Conservation (phyloP, 2,888 invertebrate genomes). For the Odontocerum albicorne region DNA sequence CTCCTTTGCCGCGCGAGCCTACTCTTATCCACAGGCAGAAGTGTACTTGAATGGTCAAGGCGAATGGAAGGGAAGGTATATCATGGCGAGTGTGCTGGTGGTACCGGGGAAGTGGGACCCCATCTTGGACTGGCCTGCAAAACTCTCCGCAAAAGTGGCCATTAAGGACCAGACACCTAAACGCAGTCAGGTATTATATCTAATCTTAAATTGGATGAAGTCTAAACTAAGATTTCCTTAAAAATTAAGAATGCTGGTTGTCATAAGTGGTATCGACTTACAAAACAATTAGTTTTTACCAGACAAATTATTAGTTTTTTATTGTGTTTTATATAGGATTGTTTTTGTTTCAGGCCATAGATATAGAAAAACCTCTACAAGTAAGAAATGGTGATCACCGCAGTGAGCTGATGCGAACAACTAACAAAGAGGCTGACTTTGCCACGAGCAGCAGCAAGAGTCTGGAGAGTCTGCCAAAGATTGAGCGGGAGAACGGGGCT, state of each 20-base stretch:
- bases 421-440: constrained; percentile 41
- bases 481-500: constrained; percentile 42
- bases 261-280: too few species aligned
- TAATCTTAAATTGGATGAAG: too few species aligned
- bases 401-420: not conserved
- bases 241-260: too few species aligned
- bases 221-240: too few species aligned
- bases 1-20: too few species aligned
- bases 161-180: constrained; percentile 64
- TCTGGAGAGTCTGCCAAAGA: constrained; percentile 6
- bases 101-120: constrained; percentile 72
- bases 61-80: constrained; percentile 74
- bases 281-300: too few species aligned
- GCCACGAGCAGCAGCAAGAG: constrained; percentile 37
- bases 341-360: constrained; percentile 57
- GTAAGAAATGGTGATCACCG: constrained; percentile 50
- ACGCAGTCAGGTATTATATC: constrained; percentile 23
- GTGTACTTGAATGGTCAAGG: constrained; percentile 73
- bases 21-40: constrained; percentile 60
- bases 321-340: too few species aligned
- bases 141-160: constrained; percentile 64
- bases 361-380: constrained; percentile 65
- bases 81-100: constrained; percentile 69
- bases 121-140: constrained; percentile 73
- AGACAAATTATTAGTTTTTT: too few species aligned